phyloP scores from a whole-genome alignment of 2,113 vertebrate genomes.

The Collichthys lucidus region DNA sequence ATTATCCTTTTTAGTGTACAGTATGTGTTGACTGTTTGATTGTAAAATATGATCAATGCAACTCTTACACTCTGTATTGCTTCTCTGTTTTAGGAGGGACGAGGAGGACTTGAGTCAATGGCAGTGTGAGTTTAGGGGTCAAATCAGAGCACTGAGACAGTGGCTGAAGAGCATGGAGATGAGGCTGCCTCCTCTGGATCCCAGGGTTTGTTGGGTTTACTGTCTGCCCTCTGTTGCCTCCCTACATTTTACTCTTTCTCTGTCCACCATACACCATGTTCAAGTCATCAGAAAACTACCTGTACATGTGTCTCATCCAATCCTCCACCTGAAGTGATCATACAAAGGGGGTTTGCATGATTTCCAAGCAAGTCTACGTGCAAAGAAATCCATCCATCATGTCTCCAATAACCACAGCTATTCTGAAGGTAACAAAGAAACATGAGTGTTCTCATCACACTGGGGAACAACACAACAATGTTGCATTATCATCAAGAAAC shows the following conservation, averaged over 20 bases:
- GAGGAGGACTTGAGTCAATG: constrained; percentile 76
- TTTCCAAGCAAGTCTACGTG: constrained; percentile 1
- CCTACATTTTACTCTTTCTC: not conserved
- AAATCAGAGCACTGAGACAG: constrained; percentile 84
- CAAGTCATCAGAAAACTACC: not conserved
- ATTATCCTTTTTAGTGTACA: not conserved
- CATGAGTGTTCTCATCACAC: not conserved
- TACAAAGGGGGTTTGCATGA: not conserved
- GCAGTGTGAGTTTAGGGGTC: constrained; percentile 84
- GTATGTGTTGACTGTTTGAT: not conserved
- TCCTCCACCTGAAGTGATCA: not conserved
- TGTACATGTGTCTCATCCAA: not conserved
- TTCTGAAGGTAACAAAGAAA: constrained; percentile 2
- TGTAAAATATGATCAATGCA: not conserved
- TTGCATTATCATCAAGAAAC: not conserved
- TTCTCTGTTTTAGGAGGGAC: constrained; percentile 63
- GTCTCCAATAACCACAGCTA: too few species aligned
- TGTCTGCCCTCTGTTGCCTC: constrained; percentile 14
- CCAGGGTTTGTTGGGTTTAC: constrained; percentile 73
- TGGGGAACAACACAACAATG: constrained; percentile 7
- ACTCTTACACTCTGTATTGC: not conserved
- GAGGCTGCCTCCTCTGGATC: constrained; percentile 76
- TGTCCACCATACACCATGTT: not conserved
- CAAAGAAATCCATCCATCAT: constrained; percentile 4
- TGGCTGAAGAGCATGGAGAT: constrained; percentile 87